phyloP scores from a whole-genome alignment of 1,140 invertebrate genomes.

The Sitophilus oryzae region DNA sequence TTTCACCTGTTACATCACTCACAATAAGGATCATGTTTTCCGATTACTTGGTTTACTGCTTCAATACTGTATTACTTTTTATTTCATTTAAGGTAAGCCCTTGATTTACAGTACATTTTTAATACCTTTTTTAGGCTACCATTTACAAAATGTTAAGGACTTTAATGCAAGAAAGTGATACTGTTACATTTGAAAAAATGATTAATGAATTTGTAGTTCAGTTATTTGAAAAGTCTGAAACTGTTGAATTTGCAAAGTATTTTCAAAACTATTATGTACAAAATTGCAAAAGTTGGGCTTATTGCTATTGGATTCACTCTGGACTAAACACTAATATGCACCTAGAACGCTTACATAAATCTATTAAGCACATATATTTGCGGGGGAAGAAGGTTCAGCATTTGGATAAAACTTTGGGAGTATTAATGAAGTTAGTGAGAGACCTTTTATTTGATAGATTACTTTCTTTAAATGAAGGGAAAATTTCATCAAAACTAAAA shows the following conservation, averaged over 20 bases:
- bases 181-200: not conserved
- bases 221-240: conserved; percentile 1
- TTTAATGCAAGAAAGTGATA: conserved; percentile 13
- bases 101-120: no score
- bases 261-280: conserved; percentile 3
- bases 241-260: conserved; percentile 6
- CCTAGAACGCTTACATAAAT: conserved; percentile 5
- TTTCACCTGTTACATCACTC: no score
- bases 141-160: conserved; percentile 18
- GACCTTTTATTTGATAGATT: conserved; percentile 1
- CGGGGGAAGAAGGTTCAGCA: not conserved
- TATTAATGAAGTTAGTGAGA: conserved; percentile 1
- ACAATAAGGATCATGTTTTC: no score
- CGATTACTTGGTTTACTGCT: no score
- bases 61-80: no score
- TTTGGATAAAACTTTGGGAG: not conserved
- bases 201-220: not conserved
- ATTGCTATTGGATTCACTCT: conserved; percentile 4
- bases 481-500: no score
- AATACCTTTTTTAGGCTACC: conserved; percentile 9
- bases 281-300: conserved; percentile 4
- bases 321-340: conserved; percentile 17
- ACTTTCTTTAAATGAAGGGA: no score
- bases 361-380: conserved; percentile 6
- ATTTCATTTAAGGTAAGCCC: no score